Percentiles rank a stretch among this genome's conserved stretches.
Conservation (phyloP, 2,888 invertebrate genomes). For the Scelioninae gen. 1 region DNA sequence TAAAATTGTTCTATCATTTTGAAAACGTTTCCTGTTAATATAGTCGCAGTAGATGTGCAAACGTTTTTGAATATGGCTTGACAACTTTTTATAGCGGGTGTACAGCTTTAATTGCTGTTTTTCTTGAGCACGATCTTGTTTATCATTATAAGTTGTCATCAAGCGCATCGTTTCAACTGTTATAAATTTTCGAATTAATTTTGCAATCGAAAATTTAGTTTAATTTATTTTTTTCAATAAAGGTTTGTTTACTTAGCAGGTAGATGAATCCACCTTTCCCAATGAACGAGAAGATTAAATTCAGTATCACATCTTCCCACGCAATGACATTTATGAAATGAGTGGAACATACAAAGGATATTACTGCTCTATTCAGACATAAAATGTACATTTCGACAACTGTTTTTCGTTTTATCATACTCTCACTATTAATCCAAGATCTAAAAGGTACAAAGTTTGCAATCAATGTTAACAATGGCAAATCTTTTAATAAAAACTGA, state of each 20-base stretch:
- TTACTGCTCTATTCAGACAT: slow-evolving; percentile 78
- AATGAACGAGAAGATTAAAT: slow-evolving; percentile 75
- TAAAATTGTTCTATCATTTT: slow-evolving; percentile 82
- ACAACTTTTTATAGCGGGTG: slow-evolving; percentile 84
- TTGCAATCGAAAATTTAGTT: background rate
- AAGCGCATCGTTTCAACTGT: slow-evolving; percentile 78
- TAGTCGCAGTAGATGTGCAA: slow-evolving; percentile 83
- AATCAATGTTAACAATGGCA: background rate
- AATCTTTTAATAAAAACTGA: background rate
- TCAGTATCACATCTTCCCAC: slow-evolving; percentile 78
- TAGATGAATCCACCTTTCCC: slow-evolving; percentile 80
- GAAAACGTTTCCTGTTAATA: slow-evolving; percentile 82
- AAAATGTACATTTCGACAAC: slow-evolving; percentile 74
- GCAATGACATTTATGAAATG: slow-evolving; percentile 76
- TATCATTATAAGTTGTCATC: slow-evolving; percentile 73
- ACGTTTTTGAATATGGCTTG: slow-evolving; percentile 79
- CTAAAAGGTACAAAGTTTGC: slow-evolving; percentile 16
- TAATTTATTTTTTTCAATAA: background rate
- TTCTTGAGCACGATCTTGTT: slow-evolving; percentile 73
- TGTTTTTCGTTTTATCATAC: slow-evolving; percentile 73
- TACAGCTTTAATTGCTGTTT: slow-evolving; percentile 84
- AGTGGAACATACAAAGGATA: slow-evolving; percentile 76
- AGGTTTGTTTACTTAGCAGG: slow-evolving; percentile 73
- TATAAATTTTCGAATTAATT: too few species aligned
- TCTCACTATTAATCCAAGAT: slow-evolving; percentile 77